These are phyloP conservation scores for Ovis aries DNA, from an alignment of 2,113 vertebrate genomes.

Conservation along the genomic window ARS-UI_Ramb_v3.0 NC_056073.1:41981501-41982000, in stretches of 20 bases:
- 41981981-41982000: not conserved
- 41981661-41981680: not conserved
- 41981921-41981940: not conserved
- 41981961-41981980: not conserved
- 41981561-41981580: fast-evolving
- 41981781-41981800: not conserved
- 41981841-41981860: not conserved
- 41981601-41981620: not conserved
- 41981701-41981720: not conserved
- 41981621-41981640: not conserved
- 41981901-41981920: not conserved
- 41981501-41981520: not conserved
- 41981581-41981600: not conserved
- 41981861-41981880: not conserved
- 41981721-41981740: not conserved
- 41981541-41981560: not conserved
- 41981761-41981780: not conserved
- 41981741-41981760: not conserved
- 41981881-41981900: fast-evolving
- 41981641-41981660: not conserved
- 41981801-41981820: not conserved
- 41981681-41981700: not conserved
- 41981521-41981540: not conserved
- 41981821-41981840: not conserved
- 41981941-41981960: not conserved